phyloP scores from a whole-genome alignment of 2,113 vertebrate species.

The Peucedramus taeniatus region DNA sequence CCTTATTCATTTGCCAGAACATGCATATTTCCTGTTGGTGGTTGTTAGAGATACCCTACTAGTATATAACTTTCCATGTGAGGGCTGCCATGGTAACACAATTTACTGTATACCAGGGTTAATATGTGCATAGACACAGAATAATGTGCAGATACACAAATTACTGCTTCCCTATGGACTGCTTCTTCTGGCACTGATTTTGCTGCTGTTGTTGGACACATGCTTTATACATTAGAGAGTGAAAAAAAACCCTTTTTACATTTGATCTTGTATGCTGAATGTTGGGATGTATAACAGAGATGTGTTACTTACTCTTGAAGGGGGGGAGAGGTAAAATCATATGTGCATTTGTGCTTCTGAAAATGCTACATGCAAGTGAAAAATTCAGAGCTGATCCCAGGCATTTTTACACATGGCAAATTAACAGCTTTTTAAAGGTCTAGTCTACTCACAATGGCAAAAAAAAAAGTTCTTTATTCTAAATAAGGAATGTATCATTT shows the following conservation, averaged over 20 bases:
- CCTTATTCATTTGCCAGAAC: neutral
- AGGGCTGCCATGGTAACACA: slow-evolving; percentile 58
- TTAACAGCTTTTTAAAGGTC: neutral
- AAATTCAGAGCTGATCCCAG: neutral
- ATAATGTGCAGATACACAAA: slow-evolving; percentile 62
- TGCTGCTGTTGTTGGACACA: slow-evolving; percentile 48
- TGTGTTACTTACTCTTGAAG: neutral
- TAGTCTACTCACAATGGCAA: neutral
- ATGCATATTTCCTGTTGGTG: slow-evolving; percentile 7
- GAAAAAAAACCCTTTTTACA: neutral
- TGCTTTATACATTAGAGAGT: slow-evolving; percentile 45
- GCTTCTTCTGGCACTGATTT: slow-evolving; percentile 48
- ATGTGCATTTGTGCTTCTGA: neutral
- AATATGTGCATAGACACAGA: slow-evolving; percentile 64
- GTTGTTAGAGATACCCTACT: slow-evolving; percentile 41
- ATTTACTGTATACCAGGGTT: slow-evolving; percentile 65
- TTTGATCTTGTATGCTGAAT: neutral
- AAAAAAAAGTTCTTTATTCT: neutral
- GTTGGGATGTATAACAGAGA: neutral
- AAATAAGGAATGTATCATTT: slow-evolving; percentile 48
- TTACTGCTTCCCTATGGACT: slow-evolving; percentile 41
- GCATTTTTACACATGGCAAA: neutral
- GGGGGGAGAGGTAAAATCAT: slow-evolving; percentile 1
- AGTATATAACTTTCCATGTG: slow-evolving; percentile 30
- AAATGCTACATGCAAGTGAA: neutral